Percentiles rank a stretch among this genome's conserved stretches.
phyloP scores from a whole-genome alignment of 2,888 invertebrate genomes.

The Thera obeliscata region DNA sequence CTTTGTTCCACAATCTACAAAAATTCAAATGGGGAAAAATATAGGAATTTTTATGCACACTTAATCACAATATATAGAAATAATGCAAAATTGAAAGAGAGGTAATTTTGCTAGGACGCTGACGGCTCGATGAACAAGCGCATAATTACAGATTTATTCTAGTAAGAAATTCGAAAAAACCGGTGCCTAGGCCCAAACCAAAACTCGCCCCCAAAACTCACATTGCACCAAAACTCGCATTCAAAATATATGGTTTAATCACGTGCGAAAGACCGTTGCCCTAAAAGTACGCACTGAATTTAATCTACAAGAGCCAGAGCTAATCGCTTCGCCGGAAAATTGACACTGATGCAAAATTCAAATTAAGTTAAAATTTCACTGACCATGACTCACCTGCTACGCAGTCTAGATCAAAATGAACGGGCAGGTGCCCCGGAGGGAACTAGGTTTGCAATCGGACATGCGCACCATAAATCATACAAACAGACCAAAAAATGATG shows the following conservation, averaged over 20 bases:
- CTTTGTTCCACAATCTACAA: slow-evolving; percentile 24
- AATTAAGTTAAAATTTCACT: slow-evolving; percentile 1
- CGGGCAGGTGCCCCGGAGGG: slow-evolving; percentile 22
- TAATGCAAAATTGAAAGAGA: no score
- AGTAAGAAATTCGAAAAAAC: background rate
- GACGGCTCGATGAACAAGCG: no score
- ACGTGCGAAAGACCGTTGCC: no score
- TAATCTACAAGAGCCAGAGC: background rate
- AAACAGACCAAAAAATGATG: slow-evolving; percentile 38
- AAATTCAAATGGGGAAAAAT: background rate
- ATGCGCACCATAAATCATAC: slow-evolving; percentile 31
- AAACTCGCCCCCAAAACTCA: no score
- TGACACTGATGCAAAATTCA: background rate
- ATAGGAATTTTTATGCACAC: no score
- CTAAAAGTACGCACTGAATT: background rate
- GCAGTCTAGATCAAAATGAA: slow-evolving; percentile 23
- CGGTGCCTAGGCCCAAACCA: background rate
- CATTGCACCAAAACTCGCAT: background rate
- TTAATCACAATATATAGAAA: no score
- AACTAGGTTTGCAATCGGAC: slow-evolving; percentile 33
- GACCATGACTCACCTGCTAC: slow-evolving; percentile 30
- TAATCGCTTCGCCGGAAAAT: background rate
- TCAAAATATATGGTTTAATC: background rate
- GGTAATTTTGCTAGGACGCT: no score
- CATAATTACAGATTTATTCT: background rate